Evolutionary conservation across 2,113 vertebrate species (phyloP).

Genomic region (Pseudopodoces humilis): DNA sequence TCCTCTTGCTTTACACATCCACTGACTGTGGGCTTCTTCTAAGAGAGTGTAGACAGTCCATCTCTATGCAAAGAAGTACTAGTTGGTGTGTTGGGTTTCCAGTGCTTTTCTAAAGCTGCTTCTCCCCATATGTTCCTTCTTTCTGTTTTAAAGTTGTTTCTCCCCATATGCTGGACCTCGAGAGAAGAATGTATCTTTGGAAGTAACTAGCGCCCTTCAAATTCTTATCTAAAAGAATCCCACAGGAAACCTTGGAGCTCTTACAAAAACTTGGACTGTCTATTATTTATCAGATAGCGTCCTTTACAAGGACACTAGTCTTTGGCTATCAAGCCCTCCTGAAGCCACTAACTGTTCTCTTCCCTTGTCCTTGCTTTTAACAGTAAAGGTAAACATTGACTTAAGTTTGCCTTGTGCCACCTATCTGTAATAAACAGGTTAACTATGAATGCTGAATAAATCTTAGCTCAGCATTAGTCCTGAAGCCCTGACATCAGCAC

Average conservation of each 20-base stretch:
- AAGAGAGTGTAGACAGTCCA: neutral
- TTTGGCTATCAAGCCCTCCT: conserved; percentile 40
- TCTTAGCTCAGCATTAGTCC: neutral
- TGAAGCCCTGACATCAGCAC: conserved; percentile 35
- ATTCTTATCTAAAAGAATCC: conserved; percentile 69
- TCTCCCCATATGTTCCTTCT: neutral
- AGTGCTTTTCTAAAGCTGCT: neutral
- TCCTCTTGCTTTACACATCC: neutral
- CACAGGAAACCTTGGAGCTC: conserved; percentile 63
- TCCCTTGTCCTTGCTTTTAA: neutral
- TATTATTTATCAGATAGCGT: conserved; percentile 49
- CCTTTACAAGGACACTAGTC: conserved; percentile 57
- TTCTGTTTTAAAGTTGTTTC: neutral
- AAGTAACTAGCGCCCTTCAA: conserved; percentile 49
- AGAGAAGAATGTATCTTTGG: conserved; percentile 33
- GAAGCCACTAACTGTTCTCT: neutral
- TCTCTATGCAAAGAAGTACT: neutral
- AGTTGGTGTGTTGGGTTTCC: neutral
- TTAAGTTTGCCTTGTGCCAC: neutral
- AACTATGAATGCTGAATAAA: conserved; percentile 22
- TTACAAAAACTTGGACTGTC: conserved; percentile 53
- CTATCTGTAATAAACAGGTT: conserved; percentile 1
- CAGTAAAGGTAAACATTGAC: neutral
- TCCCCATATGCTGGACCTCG: conserved; percentile 23
- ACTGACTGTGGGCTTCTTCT: neutral